These are phyloP conservation scores for Parnassius mnemosyne DNA, from an alignment of 2,888 invertebrate genomes.

Conservation along the genomic window DNA sequence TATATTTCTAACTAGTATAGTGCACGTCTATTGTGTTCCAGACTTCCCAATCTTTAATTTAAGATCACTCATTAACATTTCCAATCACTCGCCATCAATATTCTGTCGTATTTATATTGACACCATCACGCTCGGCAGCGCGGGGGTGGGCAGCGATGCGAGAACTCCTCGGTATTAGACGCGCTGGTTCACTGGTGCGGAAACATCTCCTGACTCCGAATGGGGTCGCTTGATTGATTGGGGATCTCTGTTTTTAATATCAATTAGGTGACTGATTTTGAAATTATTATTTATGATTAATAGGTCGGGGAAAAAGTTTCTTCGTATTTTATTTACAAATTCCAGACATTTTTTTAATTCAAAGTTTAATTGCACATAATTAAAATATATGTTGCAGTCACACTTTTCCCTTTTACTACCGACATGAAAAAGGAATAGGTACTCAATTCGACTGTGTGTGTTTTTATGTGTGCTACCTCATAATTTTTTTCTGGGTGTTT, in stretches of 20 bases:
- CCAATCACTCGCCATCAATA: conserved; percentile 19
- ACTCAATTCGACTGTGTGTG: no score
- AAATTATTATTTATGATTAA: conserved; percentile 1
- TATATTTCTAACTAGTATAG: no score
- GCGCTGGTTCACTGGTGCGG: conserved; percentile 16
- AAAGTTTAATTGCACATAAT: no score
- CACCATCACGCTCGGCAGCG: conserved; percentile 33
- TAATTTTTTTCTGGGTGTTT: no score
- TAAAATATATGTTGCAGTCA: no score
- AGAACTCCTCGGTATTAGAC: conserved; percentile 33
- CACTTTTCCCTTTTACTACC: no score
- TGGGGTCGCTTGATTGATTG: conserved; percentile 23
- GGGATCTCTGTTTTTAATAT: conserved; percentile 17
- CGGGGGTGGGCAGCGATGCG: conserved; percentile 35
- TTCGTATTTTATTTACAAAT: no score
- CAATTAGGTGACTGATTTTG: conserved; percentile 10
- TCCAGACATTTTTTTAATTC: no score
- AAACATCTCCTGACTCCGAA: conserved; percentile 12
- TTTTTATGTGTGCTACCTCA: no score
- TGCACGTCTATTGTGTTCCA: no score
- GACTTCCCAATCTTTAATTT: neutral
- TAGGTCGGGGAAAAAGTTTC: no score
- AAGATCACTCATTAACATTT: conserved; percentile 10
- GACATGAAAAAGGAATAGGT: no score
- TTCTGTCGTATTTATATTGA: conserved; percentile 29